Evolutionary conservation across 2,888 invertebrate species (phyloP).

Genomic region (Leucoptera coffeella): DNA sequence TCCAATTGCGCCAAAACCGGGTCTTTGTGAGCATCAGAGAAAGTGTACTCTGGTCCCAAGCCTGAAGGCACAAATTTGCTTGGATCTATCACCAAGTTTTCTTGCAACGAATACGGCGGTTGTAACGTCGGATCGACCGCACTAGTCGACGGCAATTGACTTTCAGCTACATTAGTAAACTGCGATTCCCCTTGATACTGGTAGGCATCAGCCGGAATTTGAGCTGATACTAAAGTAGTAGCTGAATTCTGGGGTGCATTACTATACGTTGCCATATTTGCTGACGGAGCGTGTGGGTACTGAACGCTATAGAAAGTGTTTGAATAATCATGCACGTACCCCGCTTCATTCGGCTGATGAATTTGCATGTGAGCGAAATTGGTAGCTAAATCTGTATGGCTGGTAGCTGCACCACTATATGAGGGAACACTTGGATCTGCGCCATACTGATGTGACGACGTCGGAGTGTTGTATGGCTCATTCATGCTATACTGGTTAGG

Average conservation of each 20-base stretch:
- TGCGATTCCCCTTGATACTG: too few species aligned
- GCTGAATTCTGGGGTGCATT: constrained; percentile 18
- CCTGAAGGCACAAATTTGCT: not conserved
- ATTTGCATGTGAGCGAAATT: constrained; percentile 35
- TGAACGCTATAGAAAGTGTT: constrained; percentile 31
- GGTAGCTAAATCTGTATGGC: constrained; percentile 16
- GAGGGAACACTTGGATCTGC: constrained; percentile 12
- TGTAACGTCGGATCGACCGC: too few species aligned
- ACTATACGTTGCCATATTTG: constrained; percentile 25
- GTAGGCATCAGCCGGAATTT: constrained; percentile 14
- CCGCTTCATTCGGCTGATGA: constrained; percentile 3
- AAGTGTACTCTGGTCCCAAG: not conserved
- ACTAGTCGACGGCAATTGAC: not conserved
- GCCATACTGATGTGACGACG: constrained; percentile 5
- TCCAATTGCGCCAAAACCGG: constrained; percentile 19
- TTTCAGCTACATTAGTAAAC: too few species aligned
- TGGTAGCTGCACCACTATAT: constrained; percentile 13
- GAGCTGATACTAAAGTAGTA: constrained; percentile 19
- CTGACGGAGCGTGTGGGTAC: constrained; percentile 20
- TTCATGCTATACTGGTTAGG: constrained; percentile 8
- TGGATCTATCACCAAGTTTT: not conserved
- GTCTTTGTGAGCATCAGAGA: not conserved
- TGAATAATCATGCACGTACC: constrained; percentile 19
- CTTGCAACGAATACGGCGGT: not conserved
- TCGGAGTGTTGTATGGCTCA: constrained; percentile 11